Percentiles rank a stretch among this genome's conserved stretches.
phyloP scores from a whole-genome alignment of 2,113 vertebrate species.

The Geococcyx californianus region DNA sequence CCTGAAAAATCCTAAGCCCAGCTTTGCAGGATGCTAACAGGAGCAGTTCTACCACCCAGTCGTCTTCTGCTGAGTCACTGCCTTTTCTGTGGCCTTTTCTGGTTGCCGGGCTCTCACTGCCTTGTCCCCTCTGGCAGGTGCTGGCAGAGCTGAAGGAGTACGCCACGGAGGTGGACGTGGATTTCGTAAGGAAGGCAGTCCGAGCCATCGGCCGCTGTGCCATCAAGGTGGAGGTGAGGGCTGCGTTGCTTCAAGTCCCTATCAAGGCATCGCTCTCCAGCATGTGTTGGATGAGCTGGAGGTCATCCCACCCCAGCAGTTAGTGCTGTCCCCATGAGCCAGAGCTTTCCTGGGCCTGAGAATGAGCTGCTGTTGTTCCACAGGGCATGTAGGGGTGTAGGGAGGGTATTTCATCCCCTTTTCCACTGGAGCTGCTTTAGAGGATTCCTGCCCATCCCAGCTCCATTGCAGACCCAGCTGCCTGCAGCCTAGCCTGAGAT shows the following conservation, averaged over 20 bases:
- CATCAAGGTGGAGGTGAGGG: constrained; percentile 96
- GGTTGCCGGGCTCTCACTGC: neutral
- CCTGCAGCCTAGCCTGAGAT: neutral
- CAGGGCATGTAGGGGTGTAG: fast-evolving
- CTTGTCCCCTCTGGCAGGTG: constrained; percentile 75
- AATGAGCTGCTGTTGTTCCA: neutral
- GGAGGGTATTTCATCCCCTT: neutral
- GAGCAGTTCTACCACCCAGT: fast-evolving
- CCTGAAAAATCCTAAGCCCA: fast-evolving
- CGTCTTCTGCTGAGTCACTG: neutral
- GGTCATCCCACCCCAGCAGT: neutral
- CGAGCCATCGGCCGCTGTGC: constrained; percentile 97
- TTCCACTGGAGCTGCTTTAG: neutral
- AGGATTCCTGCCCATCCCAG: neutral
- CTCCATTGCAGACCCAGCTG: neutral
- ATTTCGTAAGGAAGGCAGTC: constrained; percentile 96
- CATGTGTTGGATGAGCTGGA: neutral
- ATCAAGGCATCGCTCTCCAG: neutral
- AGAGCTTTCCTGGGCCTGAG: neutral
- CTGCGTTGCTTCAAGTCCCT: fast-evolving
- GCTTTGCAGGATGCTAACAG: fast-evolving
- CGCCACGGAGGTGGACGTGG: constrained; percentile 96
- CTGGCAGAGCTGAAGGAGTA: constrained; percentile 97
- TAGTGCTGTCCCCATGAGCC: fast-evolving
- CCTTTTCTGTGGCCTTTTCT: neutral